Evolutionary conservation across 2,888 invertebrate species (phyloP).

Genomic region (Trisateles emortualis): DNA sequence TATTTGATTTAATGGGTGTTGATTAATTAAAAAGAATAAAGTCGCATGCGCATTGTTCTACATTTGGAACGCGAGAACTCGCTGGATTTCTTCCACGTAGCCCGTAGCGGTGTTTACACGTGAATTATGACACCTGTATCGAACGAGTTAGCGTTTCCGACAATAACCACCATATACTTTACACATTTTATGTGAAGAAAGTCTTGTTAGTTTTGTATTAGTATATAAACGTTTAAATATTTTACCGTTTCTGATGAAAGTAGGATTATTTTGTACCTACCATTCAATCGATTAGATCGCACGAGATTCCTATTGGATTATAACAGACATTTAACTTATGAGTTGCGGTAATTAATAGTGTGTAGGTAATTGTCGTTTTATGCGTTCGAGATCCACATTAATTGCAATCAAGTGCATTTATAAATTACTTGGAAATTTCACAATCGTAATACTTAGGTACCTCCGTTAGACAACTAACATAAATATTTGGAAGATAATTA

Average conservation of each 20-base stretch:
- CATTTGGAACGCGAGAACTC: constrained; percentile 57
- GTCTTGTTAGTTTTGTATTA: constrained; percentile 47
- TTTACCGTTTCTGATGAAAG: constrained; percentile 81
- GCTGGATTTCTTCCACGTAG: constrained; percentile 74
- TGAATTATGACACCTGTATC: constrained; percentile 77
- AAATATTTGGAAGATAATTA: constrained; percentile 8
- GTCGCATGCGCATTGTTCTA: constrained; percentile 62
- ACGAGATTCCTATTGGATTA: constrained; percentile 72
- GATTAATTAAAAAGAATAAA: constrained; percentile 30
- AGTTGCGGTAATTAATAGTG: constrained; percentile 32
- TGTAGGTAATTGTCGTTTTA: constrained; percentile 30
- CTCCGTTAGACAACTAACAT: constrained; percentile 22
- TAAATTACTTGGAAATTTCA: constrained; percentile 28
- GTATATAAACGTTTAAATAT: constrained; percentile 27
- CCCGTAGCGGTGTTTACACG: constrained; percentile 77
- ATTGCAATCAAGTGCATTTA: constrained; percentile 27
- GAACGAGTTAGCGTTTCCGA: constrained; percentile 51
- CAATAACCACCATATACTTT: constrained; percentile 50
- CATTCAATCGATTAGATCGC: constrained; percentile 60
- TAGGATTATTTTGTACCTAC: constrained; percentile 60
- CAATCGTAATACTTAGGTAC: constrained; percentile 15
- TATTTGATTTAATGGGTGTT: constrained; percentile 24
- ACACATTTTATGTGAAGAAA: constrained; percentile 59
- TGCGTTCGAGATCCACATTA: constrained; percentile 26
- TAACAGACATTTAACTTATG: constrained; percentile 51